Conservation (phyloP, 35 echinoderm and acorn worm species). For the Lytechinus pictus region DNA sequence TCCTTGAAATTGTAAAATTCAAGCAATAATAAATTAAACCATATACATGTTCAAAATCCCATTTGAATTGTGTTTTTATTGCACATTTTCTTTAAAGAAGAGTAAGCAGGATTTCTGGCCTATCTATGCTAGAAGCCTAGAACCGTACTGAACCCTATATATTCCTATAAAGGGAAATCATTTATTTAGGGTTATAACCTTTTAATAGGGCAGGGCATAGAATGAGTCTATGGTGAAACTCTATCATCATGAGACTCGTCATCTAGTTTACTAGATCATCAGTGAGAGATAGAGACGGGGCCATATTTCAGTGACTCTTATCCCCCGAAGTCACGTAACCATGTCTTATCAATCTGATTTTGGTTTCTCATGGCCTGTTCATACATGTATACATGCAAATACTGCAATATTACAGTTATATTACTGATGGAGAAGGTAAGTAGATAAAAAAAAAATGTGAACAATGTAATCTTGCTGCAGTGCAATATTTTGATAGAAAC, state of each 20-base stretch:
- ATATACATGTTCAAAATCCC: no score
- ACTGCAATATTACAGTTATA: no score
- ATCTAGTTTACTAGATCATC: neutral
- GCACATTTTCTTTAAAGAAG: no score
- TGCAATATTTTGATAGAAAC: no score
- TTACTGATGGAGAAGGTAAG: no score
- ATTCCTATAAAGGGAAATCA: neutral
- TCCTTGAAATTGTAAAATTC: no score
- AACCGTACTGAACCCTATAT: neutral
- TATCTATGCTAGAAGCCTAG: neutral
- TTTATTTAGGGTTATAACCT: neutral
- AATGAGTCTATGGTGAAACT: neutral
- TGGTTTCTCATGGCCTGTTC: neutral
- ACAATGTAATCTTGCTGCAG: no score
- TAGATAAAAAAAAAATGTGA: no score
- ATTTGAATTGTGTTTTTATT: no score
- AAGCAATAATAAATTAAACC: no score
- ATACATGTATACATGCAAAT: no score
- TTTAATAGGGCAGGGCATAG: neutral
- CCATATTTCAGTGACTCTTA: neutral
- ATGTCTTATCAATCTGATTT: neutral
- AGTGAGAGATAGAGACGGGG: neutral
- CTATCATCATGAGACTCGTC: neutral
- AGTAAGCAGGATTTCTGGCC: no score
- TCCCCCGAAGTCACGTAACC: neutral